Conservation (phyloP, 2,888 invertebrate species). For the Rambutsinella grinnellia region DNA sequence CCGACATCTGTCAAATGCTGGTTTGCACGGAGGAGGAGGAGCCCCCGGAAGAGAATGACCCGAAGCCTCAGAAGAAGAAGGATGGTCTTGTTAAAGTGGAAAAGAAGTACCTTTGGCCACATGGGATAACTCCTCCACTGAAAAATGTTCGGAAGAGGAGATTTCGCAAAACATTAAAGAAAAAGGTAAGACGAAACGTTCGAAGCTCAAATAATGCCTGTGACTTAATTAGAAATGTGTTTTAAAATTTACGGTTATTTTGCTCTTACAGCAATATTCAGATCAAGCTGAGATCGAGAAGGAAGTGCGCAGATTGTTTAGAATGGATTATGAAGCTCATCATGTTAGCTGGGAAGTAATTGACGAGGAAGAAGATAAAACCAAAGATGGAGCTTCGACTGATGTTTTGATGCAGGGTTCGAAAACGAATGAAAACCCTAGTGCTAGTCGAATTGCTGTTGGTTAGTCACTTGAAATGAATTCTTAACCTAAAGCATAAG, state of each 20-base stretch:
- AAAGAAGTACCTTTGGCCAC: conserved; percentile 94
- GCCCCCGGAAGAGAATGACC: conserved; percentile 82
- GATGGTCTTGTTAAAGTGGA: conserved; percentile 88
- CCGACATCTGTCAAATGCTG: conserved; percentile 93
- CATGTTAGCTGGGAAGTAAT: conserved; percentile 90
- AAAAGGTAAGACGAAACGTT: conserved; percentile 81
- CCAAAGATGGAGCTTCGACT: conserved; percentile 67
- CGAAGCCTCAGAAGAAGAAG: conserved; percentile 81
- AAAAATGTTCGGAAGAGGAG: conserved; percentile 94
- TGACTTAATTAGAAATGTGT: not conserved
- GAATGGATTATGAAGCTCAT: conserved; percentile 93
- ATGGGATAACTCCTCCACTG: conserved; percentile 95
- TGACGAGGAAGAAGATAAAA: conserved; percentile 82
- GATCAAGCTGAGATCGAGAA: conserved; percentile 99
- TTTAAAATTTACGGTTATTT: conserved; percentile 3
- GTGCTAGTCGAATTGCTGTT: conserved; percentile 44
- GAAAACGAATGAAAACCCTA: conserved; percentile 63
- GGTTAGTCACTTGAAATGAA: conserved; percentile 50
- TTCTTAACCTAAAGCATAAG: too few relatives aligned
- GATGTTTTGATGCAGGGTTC: conserved; percentile 66
- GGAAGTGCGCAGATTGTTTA: conserved; percentile 92
- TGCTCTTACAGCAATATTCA: conserved; percentile 78
- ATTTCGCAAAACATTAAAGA: conserved; percentile 94
- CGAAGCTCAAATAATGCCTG: too few relatives aligned
- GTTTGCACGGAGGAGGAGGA: conserved; percentile 92